Evolutionary conservation across 1,140 invertebrate species (phyloP).

Genomic region (Armadillidium nasatum): DNA sequence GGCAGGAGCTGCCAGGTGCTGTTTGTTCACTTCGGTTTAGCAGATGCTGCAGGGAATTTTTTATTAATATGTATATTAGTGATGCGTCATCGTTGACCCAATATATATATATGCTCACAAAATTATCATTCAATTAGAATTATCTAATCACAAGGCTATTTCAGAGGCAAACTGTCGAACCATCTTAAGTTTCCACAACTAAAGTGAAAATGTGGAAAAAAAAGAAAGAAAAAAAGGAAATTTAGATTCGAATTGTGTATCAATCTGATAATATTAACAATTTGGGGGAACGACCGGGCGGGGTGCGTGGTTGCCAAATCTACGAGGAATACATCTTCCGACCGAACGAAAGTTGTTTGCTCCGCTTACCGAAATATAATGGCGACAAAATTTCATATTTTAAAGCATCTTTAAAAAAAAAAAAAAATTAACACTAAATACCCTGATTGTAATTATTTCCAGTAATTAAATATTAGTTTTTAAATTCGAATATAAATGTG

Average conservation of each 20-base stretch:
- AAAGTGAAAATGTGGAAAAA: neutral
- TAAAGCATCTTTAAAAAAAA: too few species aligned
- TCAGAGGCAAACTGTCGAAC: too few species aligned
- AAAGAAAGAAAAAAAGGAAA: neutral
- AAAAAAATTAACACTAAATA: too few species aligned
- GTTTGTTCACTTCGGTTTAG: neutral
- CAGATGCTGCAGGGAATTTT: constrained; percentile 2
- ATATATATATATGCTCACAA: too few species aligned
- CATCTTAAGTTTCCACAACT: too few species aligned
- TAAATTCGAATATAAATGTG: too few species aligned
- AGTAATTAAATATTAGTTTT: too few species aligned
- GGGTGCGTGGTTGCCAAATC: constrained; percentile 7
- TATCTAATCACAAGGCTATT: too few species aligned
- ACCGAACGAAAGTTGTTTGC: constrained; percentile 3
- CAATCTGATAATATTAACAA: constrained; percentile 8
- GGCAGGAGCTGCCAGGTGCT: neutral
- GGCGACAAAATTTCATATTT: neutral
- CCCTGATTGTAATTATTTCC: too few species aligned
- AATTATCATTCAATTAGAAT: too few species aligned
- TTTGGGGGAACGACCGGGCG: neutral
- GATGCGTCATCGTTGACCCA: neutral
- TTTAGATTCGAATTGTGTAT: constrained; percentile 2
- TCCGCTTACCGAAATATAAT: neutral
- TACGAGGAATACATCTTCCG: constrained; percentile 9
- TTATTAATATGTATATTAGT: constrained; percentile 11